Percentiles rank a stretch among this genome's conserved stretches.
phyloP scores from a whole-genome alignment of 2,888 invertebrate species.

The Morpho helenor region DNA sequence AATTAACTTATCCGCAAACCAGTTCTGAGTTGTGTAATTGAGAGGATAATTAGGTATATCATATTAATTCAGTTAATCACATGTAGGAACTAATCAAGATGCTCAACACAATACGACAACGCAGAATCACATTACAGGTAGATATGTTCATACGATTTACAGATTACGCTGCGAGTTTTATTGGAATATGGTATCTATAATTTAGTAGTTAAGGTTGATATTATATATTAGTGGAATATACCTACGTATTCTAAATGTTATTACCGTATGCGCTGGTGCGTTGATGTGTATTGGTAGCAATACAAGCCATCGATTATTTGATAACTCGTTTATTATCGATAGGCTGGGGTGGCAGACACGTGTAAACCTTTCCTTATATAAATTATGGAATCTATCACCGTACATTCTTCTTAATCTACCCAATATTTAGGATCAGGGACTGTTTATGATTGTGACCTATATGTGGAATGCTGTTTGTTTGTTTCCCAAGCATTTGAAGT shows the following conservation, averaged over 20 bases:
- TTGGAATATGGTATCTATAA: slow-evolving; percentile 6
- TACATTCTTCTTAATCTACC: not conserved
- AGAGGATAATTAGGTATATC: not conserved
- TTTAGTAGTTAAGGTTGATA: slow-evolving; percentile 2
- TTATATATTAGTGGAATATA: not conserved
- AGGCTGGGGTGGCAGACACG: slow-evolving; percentile 41
- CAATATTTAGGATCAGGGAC: no score
- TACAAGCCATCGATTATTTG: slow-evolving; percentile 65
- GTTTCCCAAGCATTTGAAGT: no score
- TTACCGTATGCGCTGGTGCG: slow-evolving; percentile 30
- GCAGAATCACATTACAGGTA: slow-evolving; percentile 6
- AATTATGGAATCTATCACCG: slow-evolving; percentile 1
- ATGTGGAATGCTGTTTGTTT: no score
- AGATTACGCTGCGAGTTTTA: slow-evolving; percentile 2
- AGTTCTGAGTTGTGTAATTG: not conserved
- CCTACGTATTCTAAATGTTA: slow-evolving; percentile 23
- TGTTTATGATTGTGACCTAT: no score
- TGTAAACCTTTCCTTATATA: slow-evolving; percentile 31
- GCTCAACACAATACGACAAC: slow-evolving; percentile 11
- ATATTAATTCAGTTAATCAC: slow-evolving; percentile 8
- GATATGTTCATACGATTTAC: not conserved
- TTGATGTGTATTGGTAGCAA: slow-evolving; percentile 27
- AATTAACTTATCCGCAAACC: not conserved
- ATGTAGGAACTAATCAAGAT: slow-evolving; percentile 8
- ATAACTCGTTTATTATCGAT: slow-evolving; percentile 57